Evolutionary conservation across 2,797 vertebrate species (phyloP), one percentile per base, ranked within the genome.

Genomic region (Falco columbarius): DNA sequence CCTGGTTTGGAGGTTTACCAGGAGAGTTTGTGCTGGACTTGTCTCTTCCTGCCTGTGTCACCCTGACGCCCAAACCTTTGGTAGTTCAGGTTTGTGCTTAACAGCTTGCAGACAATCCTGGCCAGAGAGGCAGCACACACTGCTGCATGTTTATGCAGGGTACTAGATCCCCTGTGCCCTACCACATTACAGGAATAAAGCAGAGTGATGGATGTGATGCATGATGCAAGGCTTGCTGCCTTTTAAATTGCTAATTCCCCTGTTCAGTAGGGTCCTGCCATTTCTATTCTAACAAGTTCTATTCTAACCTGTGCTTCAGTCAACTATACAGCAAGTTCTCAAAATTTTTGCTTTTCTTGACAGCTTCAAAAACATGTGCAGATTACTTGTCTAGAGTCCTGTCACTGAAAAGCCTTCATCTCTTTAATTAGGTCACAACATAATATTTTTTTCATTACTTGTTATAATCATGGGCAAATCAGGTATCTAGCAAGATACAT

Each of bases 381-480:
- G 19, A 75, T n/a, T n/a, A 51, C 75, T 68, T 52, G 46, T 46
- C 26, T 63, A 20, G 26, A 54, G 12, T 51, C 15, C 34, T 51
- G 32, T 49, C 38, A 34, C 0, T 62, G 54, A 66, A 51, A 12
- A 65, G 12, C 34, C 54, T 94, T 49, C 32, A 36, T 67, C 58
- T 55, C 0, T 44, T 85, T 91, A 93, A 91, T 84, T 75, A 88
- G 66, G 46, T 79, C 66, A 56, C 62, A 73, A 44, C 12, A 52
- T 56, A 77, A n/a, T 47, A 58, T 36, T 68, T 91, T 20, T 81
- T 86, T 63, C 34, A 27, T 22, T 59, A 40, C 61, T 65, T 75
- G 15, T 24, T 54, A 72, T 66, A 90, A 86, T 58, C 75, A 94
- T 86, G 72, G 55, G 17, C 38, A 88, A 83, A 85, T 63, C 52